Evolutionary conservation across 2,888 invertebrate species (phyloP).

Genomic region (Stegophylla sp.): DNA sequence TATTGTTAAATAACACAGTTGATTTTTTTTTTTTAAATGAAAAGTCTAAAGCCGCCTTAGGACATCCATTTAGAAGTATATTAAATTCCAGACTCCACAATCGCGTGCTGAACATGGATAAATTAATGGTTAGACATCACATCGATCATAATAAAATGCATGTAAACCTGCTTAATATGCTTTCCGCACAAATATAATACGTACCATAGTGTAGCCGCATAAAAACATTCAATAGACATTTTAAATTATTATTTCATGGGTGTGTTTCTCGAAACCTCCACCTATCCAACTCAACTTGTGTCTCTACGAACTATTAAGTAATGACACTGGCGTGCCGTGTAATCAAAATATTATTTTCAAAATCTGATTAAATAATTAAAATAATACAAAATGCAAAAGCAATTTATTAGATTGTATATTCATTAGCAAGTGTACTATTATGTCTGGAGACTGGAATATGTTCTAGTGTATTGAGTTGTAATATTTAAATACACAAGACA

Average conservation of each 20-base stretch:
- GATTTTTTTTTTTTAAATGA: background rate
- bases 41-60: background rate
- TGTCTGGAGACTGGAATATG: too few species aligned
- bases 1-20: background rate
- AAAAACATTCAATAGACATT: constrained; percentile 5
- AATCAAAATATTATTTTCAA: background rate
- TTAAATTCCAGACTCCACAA: background rate
- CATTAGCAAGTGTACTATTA: too few species aligned
- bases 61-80: constrained; percentile 9
- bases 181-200: constrained; percentile 21
- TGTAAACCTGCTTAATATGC: constrained; percentile 2
- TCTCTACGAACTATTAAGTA: background rate
- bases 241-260: background rate
- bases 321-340: background rate
- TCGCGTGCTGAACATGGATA: constrained; percentile 1
- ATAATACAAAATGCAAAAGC: too few species aligned
- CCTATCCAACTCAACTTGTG: too few species aligned
- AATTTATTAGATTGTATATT: too few species aligned
- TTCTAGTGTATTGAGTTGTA: too few species aligned
- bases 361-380: too few species aligned
- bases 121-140: constrained; percentile 19
- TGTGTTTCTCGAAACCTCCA: background rate
- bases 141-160: constrained; percentile 37
- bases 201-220: background rate
- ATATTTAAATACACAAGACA: too few species aligned